These are phyloP conservation scores for Eleutherodactylus coqui DNA, from an alignment of 2,797 vertebrate species.

Conservation along the genomic window DNA sequence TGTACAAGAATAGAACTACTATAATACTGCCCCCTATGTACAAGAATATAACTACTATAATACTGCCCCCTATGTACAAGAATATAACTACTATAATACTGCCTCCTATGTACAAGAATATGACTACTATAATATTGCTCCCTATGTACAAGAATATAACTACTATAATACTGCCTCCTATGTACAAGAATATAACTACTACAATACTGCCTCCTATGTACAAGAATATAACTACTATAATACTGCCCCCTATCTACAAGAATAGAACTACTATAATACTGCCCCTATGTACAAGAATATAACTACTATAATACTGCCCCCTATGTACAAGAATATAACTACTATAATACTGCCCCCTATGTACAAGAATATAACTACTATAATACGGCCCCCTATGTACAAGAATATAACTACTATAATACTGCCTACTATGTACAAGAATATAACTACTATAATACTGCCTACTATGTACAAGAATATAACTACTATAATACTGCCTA, in stretches of 20 bases:
- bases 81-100: too few species aligned
- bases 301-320: constrained; percentile 4
- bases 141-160: constrained; percentile 15
- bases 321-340: constrained; percentile 17
- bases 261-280: constrained; percentile 16
- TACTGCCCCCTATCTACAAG: constrained; percentile 7
- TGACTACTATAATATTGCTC: too few species aligned
- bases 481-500: background rate
- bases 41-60: too few species aligned
- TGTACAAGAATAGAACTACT: too few species aligned
- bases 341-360: constrained; percentile 21
- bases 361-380: constrained; percentile 16
- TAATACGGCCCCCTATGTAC: constrained; percentile 1
- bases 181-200: constrained; percentile 22
- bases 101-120: too few species aligned
- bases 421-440: constrained; percentile 9
- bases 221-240: constrained; percentile 16
- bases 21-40: too few species aligned
- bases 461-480: background rate
- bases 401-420: constrained; percentile 26
- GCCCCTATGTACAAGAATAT: background rate
- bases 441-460: constrained; percentile 14
- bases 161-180: constrained; percentile 9
- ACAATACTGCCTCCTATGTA: background rate
- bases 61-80: too few species aligned